These are phyloP conservation scores for Chlorocebus sabaeus DNA, from an alignment of 2,113 vertebrate genomes.

Conservation along the genomic window DNA sequence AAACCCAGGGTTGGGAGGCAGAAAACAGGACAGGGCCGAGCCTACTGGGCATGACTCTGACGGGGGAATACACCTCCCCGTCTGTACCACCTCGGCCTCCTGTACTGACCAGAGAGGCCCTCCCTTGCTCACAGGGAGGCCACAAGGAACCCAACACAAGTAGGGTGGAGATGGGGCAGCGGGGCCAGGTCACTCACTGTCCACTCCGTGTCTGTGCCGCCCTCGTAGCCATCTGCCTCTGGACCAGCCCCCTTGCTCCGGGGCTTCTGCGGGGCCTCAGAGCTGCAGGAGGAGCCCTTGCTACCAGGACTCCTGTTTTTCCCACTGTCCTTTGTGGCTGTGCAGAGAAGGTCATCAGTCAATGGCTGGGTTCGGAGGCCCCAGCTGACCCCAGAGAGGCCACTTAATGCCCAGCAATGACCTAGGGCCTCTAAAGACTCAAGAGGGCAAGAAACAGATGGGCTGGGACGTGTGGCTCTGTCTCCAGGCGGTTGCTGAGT, in stretches of 20 bases:
- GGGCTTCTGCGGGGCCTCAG: background rate
- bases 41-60: background rate
- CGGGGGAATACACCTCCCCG: background rate
- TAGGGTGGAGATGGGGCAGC: background rate
- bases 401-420: background rate
- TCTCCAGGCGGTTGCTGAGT: background rate
- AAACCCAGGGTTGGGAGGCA: background rate
- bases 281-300: accelerated
- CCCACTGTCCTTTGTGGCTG: constrained; percentile 65
- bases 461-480: background rate
- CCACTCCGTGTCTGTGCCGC: constrained; percentile 57
- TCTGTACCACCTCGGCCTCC: background rate
- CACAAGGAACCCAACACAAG: background rate
- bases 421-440: background rate
- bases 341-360: background rate
- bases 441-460: background rate
- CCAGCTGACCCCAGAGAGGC: background rate
- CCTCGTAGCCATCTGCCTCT: background rate
- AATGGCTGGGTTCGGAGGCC: background rate
- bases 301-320: background rate
- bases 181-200: constrained; percentile 27
- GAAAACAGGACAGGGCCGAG: background rate
- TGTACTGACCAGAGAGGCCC: background rate
- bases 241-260: background rate
- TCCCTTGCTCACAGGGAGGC: background rate